phyloP scores from a whole-genome alignment of 2,888 invertebrate genomes.

The Drosophila lutescens region DNA sequence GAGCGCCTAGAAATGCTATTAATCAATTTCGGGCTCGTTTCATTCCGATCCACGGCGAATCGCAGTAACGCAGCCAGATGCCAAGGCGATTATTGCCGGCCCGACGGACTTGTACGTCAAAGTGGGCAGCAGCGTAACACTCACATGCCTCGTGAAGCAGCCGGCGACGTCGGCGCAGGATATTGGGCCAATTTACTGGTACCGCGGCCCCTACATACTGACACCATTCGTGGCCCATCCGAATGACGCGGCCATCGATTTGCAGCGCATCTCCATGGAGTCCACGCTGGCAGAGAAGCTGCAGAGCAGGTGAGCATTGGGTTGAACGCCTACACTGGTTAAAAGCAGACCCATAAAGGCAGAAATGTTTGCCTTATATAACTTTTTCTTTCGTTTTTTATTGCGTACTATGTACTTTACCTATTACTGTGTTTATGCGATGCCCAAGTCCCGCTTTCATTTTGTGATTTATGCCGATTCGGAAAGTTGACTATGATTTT shows the following conservation, averaged over 20 bases:
- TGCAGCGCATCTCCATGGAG: slow-evolving; percentile 84
- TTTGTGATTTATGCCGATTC: too few relatives aligned
- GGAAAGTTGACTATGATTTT: too few relatives aligned
- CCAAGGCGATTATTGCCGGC: slow-evolving; percentile 88
- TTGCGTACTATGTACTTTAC: too few relatives aligned
- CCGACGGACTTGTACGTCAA: slow-evolving; percentile 90
- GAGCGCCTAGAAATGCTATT: slow-evolving; percentile 61
- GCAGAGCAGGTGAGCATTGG: slow-evolving; percentile 86
- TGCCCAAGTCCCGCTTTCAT: too few relatives aligned
- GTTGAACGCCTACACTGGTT: neutral
- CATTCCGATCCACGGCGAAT: slow-evolving; percentile 29
- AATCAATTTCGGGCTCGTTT: slow-evolving; percentile 68
- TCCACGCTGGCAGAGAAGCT: slow-evolving; percentile 87
- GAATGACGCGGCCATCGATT: slow-evolving; percentile 83
- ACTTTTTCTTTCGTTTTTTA: too few relatives aligned
- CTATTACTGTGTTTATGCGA: too few relatives aligned
- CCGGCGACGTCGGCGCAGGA: slow-evolving; percentile 86
- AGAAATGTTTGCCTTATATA: too few relatives aligned
- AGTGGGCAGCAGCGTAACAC: slow-evolving; percentile 89
- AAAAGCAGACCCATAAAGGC: neutral
- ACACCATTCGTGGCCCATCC: slow-evolving; percentile 83
- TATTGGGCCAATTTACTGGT: slow-evolving; percentile 90
- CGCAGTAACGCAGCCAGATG: slow-evolving; percentile 86
- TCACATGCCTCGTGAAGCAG: slow-evolving; percentile 90
- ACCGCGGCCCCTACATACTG: slow-evolving; percentile 85